Conservation (phyloP, 2,113 vertebrate genomes). For the Lethenteron reissneri region DNA sequence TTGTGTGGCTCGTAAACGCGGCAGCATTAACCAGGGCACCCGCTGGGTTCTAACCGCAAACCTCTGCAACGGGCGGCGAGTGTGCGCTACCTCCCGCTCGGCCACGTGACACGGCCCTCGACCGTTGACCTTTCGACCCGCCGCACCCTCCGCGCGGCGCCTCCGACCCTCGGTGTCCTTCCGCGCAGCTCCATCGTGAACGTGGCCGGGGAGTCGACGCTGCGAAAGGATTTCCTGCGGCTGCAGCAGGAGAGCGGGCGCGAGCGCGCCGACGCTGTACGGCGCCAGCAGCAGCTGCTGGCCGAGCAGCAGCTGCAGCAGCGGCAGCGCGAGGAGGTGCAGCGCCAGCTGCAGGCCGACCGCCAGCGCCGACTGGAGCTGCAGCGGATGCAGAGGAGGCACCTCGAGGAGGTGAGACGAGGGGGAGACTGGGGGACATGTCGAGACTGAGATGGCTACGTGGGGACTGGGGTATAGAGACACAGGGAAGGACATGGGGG, state of each 20-base stretch:
- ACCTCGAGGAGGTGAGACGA: constrained; percentile 45
- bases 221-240: constrained; percentile 57
- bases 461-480: too few species aligned
- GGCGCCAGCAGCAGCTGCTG: constrained; percentile 32
- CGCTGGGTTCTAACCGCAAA: too few species aligned
- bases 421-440: background rate
- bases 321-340: constrained; percentile 55
- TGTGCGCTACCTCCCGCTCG: too few species aligned
- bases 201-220: constrained; percentile 58
- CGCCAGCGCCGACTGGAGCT: constrained; percentile 63
- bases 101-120: too few species aligned
- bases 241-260: constrained; percentile 76
- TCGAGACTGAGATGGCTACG: too few species aligned
- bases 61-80: too few species aligned
- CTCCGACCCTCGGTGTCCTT: background rate
- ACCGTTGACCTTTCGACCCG: too few species aligned
- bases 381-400: constrained; percentile 58
- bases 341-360: constrained; percentile 61
- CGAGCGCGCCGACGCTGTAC: constrained; percentile 42
- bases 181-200: constrained; percentile 55
- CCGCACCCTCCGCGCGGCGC: background rate
- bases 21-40: too few species aligned
- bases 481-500: too few species aligned
- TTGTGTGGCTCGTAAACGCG: too few species aligned
- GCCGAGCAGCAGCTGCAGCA: constrained; percentile 48